Evolutionary conservation across 2,113 vertebrate genomes (phyloP).

Genomic region (Limnothrissa miodon): DNA sequence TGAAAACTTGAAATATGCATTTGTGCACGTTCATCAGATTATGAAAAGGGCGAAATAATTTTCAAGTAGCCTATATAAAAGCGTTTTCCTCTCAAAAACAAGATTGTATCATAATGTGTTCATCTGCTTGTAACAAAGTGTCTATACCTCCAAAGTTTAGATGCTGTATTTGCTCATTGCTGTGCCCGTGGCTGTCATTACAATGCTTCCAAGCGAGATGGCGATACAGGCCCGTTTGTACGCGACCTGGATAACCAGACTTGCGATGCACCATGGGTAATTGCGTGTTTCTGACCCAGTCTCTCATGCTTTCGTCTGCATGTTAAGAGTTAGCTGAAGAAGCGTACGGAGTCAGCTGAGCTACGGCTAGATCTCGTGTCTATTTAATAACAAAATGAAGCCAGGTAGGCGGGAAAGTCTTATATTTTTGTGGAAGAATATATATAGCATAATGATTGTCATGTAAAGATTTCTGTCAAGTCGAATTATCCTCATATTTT

Average conservation of each 20-base stretch:
- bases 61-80: too few species aligned
- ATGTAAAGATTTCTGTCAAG: neutral
- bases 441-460: neutral
- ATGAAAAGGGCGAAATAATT: too few species aligned
- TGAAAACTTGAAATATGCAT: too few species aligned
- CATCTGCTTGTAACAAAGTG: too few species aligned
- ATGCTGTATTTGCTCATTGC: too few species aligned
- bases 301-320: neutral
- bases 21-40: too few species aligned
- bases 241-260: neutral
- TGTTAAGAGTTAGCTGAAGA: neutral
- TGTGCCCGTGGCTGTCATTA: too few species aligned
- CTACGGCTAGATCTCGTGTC: neutral
- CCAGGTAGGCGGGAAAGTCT: constrained; percentile 20
- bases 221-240: neutral
- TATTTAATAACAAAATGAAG: constrained; percentile 10
- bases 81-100: too few species aligned
- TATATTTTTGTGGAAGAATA: neutral
- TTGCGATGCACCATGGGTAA: constrained; percentile 28
- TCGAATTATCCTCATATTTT: neutral
- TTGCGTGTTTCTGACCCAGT: neutral
- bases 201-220: constrained; percentile 5
- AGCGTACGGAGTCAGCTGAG: neutral
- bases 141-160: too few species aligned
- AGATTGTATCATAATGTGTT: too few species aligned